Evolutionary conservation across 2,888 invertebrate genomes (phyloP), one percentile per base, ranked within the genome.

Genomic region (Aspidiotus rigidus): DNA sequence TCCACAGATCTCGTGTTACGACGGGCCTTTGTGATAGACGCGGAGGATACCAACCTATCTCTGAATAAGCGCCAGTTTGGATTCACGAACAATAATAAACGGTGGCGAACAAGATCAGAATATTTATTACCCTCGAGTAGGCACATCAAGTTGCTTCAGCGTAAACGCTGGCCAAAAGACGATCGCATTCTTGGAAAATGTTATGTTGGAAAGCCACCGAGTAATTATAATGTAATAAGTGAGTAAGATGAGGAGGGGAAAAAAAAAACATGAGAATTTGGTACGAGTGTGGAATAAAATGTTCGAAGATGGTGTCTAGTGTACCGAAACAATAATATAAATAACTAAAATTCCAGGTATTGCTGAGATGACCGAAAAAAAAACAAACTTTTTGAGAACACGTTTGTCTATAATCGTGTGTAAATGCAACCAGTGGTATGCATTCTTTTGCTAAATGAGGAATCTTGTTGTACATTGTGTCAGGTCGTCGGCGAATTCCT

Each of bases 381-480:
- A 42, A 66, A 66, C 57, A 62, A 62, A 69, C 69, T 54, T 69
- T 62, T 69, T 69, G 69, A 69, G 62, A 69, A 69, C 62, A 62
- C 62, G 69, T 69, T 62, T 69, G 56, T 69, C 69, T 69, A 69
- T 69, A 69, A 69, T 62, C 61, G 69, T 69, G 69, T 69, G 69
- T 62, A 69, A 69, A 69, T 69, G 69, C 69, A 62, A 69, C 60
- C 15, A 40, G 61, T 54, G 69, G 56, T 54, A 62, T 62, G 62
- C 69, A 69, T 69, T 69, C 69, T 69, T 61, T 69, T 61, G 69
- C 69, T 69, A 69, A 69, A 69, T 69, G 69, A 54, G 69, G 69
- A 69, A 69, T 69, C 69, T 69, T 69, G 69, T 69, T 54, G 60
- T 61, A 69, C 69, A 69, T 69, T 64, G 64, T 64, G 64, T 64